Base-by-base conservation (phyloP, 2,113 vertebrate species). In the Tursiops truncatus region DNA sequence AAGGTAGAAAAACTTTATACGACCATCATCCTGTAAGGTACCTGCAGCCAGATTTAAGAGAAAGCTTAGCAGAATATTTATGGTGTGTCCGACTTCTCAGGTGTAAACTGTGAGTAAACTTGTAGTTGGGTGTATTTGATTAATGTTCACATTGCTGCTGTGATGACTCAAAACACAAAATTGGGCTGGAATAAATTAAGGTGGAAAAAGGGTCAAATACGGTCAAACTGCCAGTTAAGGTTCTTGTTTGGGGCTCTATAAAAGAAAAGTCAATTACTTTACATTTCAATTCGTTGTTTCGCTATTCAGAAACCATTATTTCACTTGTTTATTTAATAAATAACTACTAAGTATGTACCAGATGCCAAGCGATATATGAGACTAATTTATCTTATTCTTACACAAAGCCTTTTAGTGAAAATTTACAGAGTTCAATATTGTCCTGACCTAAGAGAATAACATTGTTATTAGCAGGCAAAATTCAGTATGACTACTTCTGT, bases 1-100 rank as follows among this genome's bases (percentile, higher is more conserved):
- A 98, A 98, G 80, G 95, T 74, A 94, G 97, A 97, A 88, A 71
- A 1, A 84, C 73, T 95, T 90, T 97, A 96, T 97, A 98, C 97
- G 91, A 62, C 60, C 96, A 95, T 98, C 97, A 96, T 97, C 70
- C 84, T 41, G 92, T 95, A 94, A 88, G 26, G 67, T 79, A 91
- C 47, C 86, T 80, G 31, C 31, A 90, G 47, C 41, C 20, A 96
- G 89, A 95, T 62, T 92, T 95, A 79, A 89, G 4, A 76, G 71
- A 81, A 21, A 92, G 44, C 33, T 89, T 85, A 73, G 31, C 93
- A 96, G 56, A 68, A 58, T 88, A 94, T 92, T 94, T 88, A 91
- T 76, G 65, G 3, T 92, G 83, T 44, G 31, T 90, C 31, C 4
- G 88, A 62, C 68, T 90, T 84, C 79, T 68, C 58, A 95, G 73